phyloP scores from a whole-genome alignment of 2,797 vertebrate species.

The Carapus acus region DNA sequence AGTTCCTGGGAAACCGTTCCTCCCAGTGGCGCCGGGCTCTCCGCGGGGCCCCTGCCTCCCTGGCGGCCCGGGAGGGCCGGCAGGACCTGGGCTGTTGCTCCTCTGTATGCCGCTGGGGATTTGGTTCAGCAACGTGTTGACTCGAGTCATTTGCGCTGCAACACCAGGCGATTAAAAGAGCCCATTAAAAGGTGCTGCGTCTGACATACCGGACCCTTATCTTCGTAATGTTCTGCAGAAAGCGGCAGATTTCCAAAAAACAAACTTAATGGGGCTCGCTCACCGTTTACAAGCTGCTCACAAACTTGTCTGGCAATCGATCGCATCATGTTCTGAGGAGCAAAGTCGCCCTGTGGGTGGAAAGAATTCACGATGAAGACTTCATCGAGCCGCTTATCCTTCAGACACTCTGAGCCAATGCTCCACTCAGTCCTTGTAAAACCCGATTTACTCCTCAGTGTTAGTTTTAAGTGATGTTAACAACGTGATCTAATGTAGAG shows the following conservation, averaged over 20 bases:
- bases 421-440: no score
- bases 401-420: no score
- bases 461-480: no score
- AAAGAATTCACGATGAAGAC: background rate
- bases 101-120: conserved; percentile 84
- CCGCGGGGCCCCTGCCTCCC: conserved; percentile 81
- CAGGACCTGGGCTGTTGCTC: conserved; percentile 84
- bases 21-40: conserved; percentile 84
- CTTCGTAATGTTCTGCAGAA: background rate
- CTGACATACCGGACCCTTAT: background rate
- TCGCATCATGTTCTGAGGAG: conserved; percentile 97
- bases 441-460: no score
- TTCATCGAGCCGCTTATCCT: background rate
- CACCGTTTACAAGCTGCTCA: conserved; percentile 89
- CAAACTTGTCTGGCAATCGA: conserved; percentile 96
- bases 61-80: conserved; percentile 79
- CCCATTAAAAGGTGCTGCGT: background rate
- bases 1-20: conserved; percentile 86
- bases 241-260: conserved; percentile 9
- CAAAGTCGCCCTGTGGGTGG: conserved; percentile 81
- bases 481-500: no score
- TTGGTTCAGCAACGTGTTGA: conserved; percentile 91
- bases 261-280: conserved; percentile 30
- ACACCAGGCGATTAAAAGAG: background rate
- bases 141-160: conserved; percentile 89